Conservation (phyloP, 2,797 vertebrate species). For the Tiaroga cobitis region DNA sequence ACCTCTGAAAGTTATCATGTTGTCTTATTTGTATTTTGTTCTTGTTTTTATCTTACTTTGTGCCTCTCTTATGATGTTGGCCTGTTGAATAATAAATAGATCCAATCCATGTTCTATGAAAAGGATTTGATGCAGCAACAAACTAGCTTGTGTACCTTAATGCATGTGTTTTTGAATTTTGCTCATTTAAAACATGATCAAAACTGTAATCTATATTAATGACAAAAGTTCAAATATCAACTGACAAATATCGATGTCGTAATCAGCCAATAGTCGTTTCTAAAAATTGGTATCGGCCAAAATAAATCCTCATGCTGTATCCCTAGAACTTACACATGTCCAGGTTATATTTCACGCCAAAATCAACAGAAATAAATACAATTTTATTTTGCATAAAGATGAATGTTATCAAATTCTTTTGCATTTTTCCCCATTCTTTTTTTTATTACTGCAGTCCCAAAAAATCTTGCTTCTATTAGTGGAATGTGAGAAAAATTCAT, state of each 20-base stretch:
- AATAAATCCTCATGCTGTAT: neutral
- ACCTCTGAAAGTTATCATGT: neutral
- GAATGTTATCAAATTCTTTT: neutral
- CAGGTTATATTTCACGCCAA: neutral
- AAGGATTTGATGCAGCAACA: neutral
- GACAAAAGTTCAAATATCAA: neutral
- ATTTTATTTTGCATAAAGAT: neutral
- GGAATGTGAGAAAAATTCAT: neutral
- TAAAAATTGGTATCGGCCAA: neutral
- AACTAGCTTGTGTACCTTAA: neutral
- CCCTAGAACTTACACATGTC: neutral
- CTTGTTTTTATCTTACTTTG: neutral
- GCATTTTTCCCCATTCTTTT: neutral
- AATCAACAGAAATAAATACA: neutral
- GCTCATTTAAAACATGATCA: neutral
- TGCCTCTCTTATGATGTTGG: neutral
- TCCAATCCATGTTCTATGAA: neutral
- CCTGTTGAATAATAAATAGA: neutral
- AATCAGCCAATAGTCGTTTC: neutral
- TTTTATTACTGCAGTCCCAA: neutral
- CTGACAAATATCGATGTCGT: neutral
- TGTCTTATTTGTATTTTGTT: neutral
- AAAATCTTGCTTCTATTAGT: neutral
- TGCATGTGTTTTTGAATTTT: neutral
- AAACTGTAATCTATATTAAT: neutral